These are phyloP conservation scores for Piaya cayana DNA, from an alignment of 2,113 vertebrate species.

Conservation along the genomic window DNA sequence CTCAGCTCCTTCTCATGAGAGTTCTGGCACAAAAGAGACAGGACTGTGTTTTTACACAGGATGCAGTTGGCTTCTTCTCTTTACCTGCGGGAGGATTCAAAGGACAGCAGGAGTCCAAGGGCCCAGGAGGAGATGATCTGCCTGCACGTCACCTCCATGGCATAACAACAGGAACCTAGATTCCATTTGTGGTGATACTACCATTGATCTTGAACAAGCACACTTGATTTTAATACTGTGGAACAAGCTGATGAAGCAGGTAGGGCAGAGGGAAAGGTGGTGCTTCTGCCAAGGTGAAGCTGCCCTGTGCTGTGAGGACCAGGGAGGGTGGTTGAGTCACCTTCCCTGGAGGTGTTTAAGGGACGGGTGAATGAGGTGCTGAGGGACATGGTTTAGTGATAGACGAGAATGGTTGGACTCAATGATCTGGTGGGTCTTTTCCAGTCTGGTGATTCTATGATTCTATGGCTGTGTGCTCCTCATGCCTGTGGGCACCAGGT, in stretches of 20 bases:
- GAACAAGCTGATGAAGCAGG: not conserved
- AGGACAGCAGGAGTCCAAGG: not conserved
- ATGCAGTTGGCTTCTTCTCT: not conserved
- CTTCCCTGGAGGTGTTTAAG: no score
- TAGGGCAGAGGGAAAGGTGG: not conserved
- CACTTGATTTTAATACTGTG: not conserved
- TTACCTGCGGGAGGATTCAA: not conserved
- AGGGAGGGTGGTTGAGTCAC: no score
- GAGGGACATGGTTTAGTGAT: no score
- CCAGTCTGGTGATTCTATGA: no score
- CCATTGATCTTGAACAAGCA: not conserved
- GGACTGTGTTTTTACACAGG: not conserved
- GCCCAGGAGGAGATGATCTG: not conserved
- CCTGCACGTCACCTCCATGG: not conserved
- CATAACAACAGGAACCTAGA: not conserved
- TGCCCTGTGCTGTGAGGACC: rapidly evolving
- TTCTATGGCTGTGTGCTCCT: not conserved
- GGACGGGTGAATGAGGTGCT: no score
- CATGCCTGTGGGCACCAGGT: rapidly evolving
- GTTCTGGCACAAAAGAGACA: not conserved
- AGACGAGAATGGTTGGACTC: no score
- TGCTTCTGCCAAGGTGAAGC: not conserved
- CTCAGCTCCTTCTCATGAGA: not conserved
- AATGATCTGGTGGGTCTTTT: no score
- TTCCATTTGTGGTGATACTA: not conserved